Evolutionary conservation across 2,797 vertebrate species (phyloP), one percentile per base, ranked within the genome.

Genomic region (Arnoldichthys spilopterus): DNA sequence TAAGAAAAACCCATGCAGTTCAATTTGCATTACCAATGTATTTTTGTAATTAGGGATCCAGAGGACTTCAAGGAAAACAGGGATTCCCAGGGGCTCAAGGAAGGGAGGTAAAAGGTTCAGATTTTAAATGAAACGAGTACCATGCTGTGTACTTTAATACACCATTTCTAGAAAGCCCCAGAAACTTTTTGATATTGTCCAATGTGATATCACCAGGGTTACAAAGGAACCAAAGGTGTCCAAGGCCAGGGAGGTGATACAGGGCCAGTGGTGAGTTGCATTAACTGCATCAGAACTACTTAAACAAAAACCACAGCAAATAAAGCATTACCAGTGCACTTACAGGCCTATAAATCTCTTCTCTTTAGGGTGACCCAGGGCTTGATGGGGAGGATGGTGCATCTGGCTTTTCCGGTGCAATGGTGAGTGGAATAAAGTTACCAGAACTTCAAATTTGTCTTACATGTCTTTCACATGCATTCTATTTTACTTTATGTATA

Each of bases 221-320:
- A 93, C 80, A 94, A 91, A 89, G 95, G 95, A 80, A 89, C 88
- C 58, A 96, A 94, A 91, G 95, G 95, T 0, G 93, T 91, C 70
- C 83, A 43, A 56, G 94, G 94, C 83, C 86, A 88, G 87, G 73
- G 88, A 86, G 95, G 94, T 78, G 93, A 94, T 75, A n/a, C 90
- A 0, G 94, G 95, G 1, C 87, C 90, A 58, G 90, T 88, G 84
- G 93, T 95, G 37, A 75, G 62, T 4, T 30, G 51, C 47, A 62
- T 13, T 18, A 67, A 15, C 13, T 58, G 3, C 47, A 61, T 61
- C 16, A 61, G 5, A 32, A 2, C 5, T 20, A 18, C 16, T 59
- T 26, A 26, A 28, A 59, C 26, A 26, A 58, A 58, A 22, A 22
- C 1, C 3, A 6, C 15, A 1, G 11, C 3, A 43, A 43, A 61